These are phyloP conservation scores for Scomber colias DNA, from an alignment of 2,113 vertebrate species.

Conservation along the genomic window DNA sequence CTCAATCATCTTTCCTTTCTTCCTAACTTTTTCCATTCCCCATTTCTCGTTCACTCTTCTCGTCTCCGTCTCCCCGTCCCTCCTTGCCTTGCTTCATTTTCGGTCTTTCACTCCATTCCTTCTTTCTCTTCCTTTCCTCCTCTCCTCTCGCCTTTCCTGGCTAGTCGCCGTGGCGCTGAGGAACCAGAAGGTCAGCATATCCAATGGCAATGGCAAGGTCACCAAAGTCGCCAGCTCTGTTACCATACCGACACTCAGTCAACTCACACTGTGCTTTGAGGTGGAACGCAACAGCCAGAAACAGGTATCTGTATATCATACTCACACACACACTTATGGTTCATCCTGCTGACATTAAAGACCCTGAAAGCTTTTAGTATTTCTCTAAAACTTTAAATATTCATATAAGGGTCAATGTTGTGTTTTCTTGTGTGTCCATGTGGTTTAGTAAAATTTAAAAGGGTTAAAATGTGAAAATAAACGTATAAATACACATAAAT, in stretches of 20 bases:
- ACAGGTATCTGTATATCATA: constrained; percentile 49
- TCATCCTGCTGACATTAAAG: not conserved
- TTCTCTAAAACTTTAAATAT: no score
- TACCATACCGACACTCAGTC: constrained; percentile 85
- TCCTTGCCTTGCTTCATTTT: not conserved
- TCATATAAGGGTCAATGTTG: no score
- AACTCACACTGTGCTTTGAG: constrained; percentile 94
- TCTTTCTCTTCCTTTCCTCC: not conserved
- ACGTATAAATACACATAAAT: no score
- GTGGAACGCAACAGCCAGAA: constrained; percentile 76
- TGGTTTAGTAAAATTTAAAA: no score
- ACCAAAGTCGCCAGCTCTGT: constrained; percentile 81
- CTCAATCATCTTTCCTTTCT: not conserved
- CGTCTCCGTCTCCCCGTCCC: not conserved
- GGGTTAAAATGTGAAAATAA: no score
- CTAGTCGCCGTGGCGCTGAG: constrained; percentile 93
- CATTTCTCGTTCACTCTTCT: not conserved
- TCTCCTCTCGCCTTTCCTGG: not conserved
- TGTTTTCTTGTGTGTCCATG: no score
- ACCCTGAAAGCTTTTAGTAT: no score
- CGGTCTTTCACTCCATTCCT: not conserved
- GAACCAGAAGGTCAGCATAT: constrained; percentile 93
- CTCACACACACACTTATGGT: not conserved
- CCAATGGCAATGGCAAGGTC: constrained; percentile 70
- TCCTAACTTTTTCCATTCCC: no score